These are phyloP conservation scores for Sarcophaga rosellei DNA, from an alignment of 2,888 invertebrate genomes.

Conservation along the genomic window DNA sequence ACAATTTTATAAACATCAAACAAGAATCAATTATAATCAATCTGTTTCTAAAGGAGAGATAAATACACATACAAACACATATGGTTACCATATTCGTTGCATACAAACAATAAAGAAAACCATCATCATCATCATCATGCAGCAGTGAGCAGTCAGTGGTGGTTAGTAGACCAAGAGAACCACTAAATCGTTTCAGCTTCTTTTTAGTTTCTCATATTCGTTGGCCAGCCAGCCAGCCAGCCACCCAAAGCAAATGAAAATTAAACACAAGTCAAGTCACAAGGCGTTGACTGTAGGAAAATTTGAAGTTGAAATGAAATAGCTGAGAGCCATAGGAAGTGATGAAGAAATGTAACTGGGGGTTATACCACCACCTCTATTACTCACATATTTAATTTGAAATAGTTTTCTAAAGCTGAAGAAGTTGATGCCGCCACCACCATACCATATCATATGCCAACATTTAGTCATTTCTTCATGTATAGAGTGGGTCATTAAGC, in stretches of 20 bases:
- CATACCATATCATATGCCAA: not conserved
- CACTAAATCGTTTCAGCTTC: not conserved
- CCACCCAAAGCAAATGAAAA: not conserved
- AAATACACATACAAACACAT: not conserved
- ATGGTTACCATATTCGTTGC: not conserved
- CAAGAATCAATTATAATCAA: slow-evolving; percentile 69
- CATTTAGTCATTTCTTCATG: too few species aligned
- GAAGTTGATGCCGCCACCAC: not conserved
- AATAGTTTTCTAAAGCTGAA: not conserved
- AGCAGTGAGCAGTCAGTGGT: not conserved
- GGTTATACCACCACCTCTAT: not conserved
- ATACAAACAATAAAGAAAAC: not conserved
- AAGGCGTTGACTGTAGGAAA: slow-evolving; percentile 18
- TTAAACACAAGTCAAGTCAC: slow-evolving; percentile 31
- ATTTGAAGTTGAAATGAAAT: not conserved
- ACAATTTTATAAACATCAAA: slow-evolving; percentile 48
- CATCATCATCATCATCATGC: not conserved
- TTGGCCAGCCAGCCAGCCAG: slow-evolving; percentile 6
- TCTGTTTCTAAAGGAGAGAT: slow-evolving; percentile 52
- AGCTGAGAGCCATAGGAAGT: slow-evolving; percentile 7
- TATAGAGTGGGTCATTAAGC: too few species aligned
- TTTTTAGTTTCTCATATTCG: not conserved
- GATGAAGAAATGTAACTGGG: slow-evolving; percentile 11
- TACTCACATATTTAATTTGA: not conserved
- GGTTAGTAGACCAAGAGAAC: not conserved